A percentile compares a stretch with the other conserved stretches of the same genome.
These are phyloP conservation scores for Coenonympha arcania DNA, from an alignment of 2,888 invertebrate genomes.

Conservation along the genomic window DNA sequence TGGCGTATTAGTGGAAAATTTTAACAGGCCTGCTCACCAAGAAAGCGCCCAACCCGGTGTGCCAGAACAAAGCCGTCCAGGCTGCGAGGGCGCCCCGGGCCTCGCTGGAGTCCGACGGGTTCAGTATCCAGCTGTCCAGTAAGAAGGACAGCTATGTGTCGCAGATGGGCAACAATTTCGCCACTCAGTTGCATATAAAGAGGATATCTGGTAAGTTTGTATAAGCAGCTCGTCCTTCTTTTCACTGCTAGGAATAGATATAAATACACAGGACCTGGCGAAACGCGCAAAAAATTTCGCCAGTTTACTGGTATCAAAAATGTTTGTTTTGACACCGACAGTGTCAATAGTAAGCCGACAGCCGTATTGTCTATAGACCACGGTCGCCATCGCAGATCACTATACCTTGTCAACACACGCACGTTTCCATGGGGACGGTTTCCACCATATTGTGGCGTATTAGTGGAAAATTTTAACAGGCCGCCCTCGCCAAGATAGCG, in stretches of 20 bases:
- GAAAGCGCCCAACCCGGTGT: slow-evolving; percentile 59
- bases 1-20: too few species aligned
- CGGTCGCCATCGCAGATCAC: too few species aligned
- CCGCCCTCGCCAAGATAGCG: slow-evolving; percentile 62
- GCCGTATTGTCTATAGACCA: too few species aligned
- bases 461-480: too few species aligned
- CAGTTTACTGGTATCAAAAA: too few species aligned
- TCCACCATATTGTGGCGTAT: too few species aligned
- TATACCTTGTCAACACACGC: too few species aligned
- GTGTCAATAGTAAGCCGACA: too few species aligned
- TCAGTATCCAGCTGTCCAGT: slow-evolving; percentile 67
- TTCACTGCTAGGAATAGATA: neutral
- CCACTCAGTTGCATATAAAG: slow-evolving; percentile 70
- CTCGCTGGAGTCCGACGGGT: slow-evolving; percentile 67
- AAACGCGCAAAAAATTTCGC: too few species aligned
- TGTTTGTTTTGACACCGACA: too few species aligned
- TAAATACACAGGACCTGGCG: too few species aligned
- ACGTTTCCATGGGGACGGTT: too few species aligned
- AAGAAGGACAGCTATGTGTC: slow-evolving; percentile 73
- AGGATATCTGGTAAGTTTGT: slow-evolving; percentile 65
- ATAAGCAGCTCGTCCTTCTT: neutral
- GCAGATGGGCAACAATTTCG: slow-evolving; percentile 71
- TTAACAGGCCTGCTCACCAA: slow-evolving; percentile 65
- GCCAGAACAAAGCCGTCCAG: slow-evolving; percentile 61
- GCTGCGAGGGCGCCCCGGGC: slow-evolving; percentile 66